A percentile compares a stretch with the other conserved stretches of the same genome.
Evolutionary conservation across 1,140 invertebrate species (phyloP).

Genomic region (Theocolax elegans): DNA sequence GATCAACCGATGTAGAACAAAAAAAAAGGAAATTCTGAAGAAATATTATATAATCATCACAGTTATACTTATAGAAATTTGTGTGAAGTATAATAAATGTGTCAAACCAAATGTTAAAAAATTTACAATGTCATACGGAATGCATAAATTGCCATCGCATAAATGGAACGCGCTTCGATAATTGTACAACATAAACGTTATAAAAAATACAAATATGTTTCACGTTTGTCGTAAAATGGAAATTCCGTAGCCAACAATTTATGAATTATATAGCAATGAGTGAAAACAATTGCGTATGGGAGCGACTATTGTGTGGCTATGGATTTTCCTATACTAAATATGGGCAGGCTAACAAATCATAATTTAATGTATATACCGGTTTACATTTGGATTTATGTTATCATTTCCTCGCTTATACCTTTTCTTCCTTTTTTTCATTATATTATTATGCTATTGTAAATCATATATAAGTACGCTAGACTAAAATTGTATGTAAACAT

Average conservation of each 20-base stretch:
- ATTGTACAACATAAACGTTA: conserved; percentile 48
- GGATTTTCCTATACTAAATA: neutral
- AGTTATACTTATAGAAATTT: too few species aligned
- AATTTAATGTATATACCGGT: neutral
- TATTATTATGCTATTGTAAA: conserved; percentile 46
- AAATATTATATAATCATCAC: conserved; percentile 23
- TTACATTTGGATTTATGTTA: too few species aligned
- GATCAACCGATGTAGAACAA: too few species aligned
- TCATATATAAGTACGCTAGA: conserved; percentile 50
- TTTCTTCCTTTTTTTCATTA: conserved; percentile 9
- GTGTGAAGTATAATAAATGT: too few species aligned
- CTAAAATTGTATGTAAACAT: conserved; percentile 52
- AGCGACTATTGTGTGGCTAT: neutral
- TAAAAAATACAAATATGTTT: conserved; percentile 52
- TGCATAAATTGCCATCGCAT: conserved; percentile 31
- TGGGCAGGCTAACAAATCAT: conserved; percentile 17
- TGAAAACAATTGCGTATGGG: conserved; percentile 4
- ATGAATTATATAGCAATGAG: neutral
- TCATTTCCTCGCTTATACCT: too few species aligned
- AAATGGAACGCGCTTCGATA: conserved; percentile 33
- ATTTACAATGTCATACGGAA: conserved; percentile 44
- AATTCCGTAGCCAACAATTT: conserved; percentile 44
- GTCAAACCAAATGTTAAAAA: conserved; percentile 35
- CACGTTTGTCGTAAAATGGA: conserved; percentile 35
- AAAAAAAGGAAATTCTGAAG: neutral